Base-by-base conservation (phyloP, 2,113 vertebrate genomes). In the Eurystomus gularis region DNA sequence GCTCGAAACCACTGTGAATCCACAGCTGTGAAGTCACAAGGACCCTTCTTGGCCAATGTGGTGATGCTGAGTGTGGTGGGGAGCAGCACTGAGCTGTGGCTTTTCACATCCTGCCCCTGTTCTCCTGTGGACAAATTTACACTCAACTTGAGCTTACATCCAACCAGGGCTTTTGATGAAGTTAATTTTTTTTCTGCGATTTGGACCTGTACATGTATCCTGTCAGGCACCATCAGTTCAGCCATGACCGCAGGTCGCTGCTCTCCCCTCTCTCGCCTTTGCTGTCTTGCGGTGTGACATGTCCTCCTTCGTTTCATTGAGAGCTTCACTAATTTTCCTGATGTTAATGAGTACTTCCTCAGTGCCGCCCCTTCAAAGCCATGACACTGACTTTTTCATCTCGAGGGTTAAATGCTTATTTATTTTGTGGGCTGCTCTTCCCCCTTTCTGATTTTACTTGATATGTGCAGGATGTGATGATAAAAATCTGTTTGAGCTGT, bases 201-300 rank as follows among this genome's bases (percentile, higher is more conserved):
- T 81, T 78, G 29, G n/a, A 28, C n/a, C 31, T 21, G 61, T 48
- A 13, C 29, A 2, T 1, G 0, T 52, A 33, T 71, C n/a, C 55
- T 2, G 1, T 52, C 4, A 26, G 55, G 28, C 3, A 2, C 33
- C 7, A 2, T 37, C 57, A 64, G 62, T 52, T 83, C 66, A 79
- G 70, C 17, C 4, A 3, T 49, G 40, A 37, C n/a, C 0, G 2
- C 51, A 62, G 51, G 6, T 62, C 25, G 13, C 42, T 3, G 3
- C 3, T 46, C 3, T 49, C 4, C 4, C 18, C 1, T 16, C 28
- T 80, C 66, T 82, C 1, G 7, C 75, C 70, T 75, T 31, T 55
- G 65, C 65, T 73, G 3, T 83, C 46, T 33, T 81, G 40, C 3
- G 1, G 7, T 2, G 1, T 1, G 3, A 15, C 0, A 0, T 54